A percentile compares a stretch with the other conserved stretches of the same genome.
Conservation (phyloP, 2,888 invertebrate genomes). For the Epicampocera succincta region DNA sequence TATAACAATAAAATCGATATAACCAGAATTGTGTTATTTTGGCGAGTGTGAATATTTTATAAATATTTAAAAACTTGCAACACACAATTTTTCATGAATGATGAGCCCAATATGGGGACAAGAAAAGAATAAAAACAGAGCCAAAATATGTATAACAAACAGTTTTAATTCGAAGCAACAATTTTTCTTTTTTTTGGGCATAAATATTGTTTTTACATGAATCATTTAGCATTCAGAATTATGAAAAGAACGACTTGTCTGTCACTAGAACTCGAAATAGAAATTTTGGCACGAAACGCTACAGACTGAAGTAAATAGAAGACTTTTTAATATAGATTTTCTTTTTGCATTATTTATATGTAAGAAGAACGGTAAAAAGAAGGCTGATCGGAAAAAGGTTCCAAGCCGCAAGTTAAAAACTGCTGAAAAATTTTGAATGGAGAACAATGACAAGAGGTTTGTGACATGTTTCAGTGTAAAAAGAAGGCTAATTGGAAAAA, state of each 20-base stretch:
- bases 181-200: no score
- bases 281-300: slow-evolving; percentile 6
- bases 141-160: slow-evolving; percentile 20
- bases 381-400: no score
- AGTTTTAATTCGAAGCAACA: not conserved
- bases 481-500: no score
- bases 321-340: not conserved
- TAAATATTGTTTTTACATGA: slow-evolving; percentile 6
- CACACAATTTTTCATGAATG: slow-evolving; percentile 49
- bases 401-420: no score
- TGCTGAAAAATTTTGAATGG: no score
- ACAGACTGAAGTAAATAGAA: not conserved
- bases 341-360: no score
- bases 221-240: not conserved
- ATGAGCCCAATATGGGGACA: slow-evolving; percentile 65
- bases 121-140: slow-evolving; percentile 46
- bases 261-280: no score
- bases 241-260: slow-evolving; percentile 4
- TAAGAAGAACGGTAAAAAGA: no score
- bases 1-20: slow-evolving; percentile 33
- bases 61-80: slow-evolving; percentile 30
- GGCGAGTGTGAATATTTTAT: slow-evolving; percentile 46
- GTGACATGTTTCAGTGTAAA: no score
- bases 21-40: slow-evolving; percentile 24
- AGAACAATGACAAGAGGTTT: no score